Evolutionary conservation across 1,140 invertebrate species (phyloP).

Genomic region (Drosophila elegans): DNA sequence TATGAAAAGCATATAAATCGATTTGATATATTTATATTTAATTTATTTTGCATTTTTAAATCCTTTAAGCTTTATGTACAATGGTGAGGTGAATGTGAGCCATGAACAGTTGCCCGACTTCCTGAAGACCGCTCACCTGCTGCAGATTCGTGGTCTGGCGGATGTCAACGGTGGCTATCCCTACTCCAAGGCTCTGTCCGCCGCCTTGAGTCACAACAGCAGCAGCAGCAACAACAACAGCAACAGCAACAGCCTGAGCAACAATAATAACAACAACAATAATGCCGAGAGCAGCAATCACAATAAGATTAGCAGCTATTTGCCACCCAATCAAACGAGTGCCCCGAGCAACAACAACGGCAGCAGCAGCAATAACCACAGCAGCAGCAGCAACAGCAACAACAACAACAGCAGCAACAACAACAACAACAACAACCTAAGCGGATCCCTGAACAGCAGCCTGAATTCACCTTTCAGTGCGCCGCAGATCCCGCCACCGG

Average conservation of each 20-base stretch:
- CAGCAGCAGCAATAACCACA: conserved; percentile 10
- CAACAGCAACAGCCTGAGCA: conserved; percentile 20
- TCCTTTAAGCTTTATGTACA: conserved; percentile 93
- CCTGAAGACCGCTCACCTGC: conserved; percentile 94
- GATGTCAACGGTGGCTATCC: conserved; percentile 89
- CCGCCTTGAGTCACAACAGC: conserved; percentile 77
- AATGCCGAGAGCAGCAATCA: conserved; percentile 52
- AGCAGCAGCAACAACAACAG: conserved; percentile 32
- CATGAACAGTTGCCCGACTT: conserved; percentile 95
- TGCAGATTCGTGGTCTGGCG: conserved; percentile 95
- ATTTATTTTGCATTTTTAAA: neutral
- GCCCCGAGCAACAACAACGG: conserved; percentile 9
- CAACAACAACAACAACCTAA: conserved; percentile 26
- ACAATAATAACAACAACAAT: conserved; percentile 46
- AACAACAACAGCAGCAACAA: conserved; percentile 12
- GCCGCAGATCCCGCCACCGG: conserved; percentile 53
- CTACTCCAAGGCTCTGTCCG: conserved; percentile 64
- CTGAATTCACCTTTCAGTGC: conserved; percentile 68
- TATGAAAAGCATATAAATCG: too few species aligned
- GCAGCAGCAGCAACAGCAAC: conserved; percentile 35
- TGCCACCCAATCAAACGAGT: conserved; percentile 39
- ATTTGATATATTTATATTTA: neutral
- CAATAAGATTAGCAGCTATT: conserved; percentile 67
- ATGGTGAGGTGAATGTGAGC: conserved; percentile 96
- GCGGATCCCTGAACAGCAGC: conserved; percentile 45